Evolutionary conservation across 2,113 vertebrate genomes (phyloP).

Genomic region (Numenius arquata): DNA sequence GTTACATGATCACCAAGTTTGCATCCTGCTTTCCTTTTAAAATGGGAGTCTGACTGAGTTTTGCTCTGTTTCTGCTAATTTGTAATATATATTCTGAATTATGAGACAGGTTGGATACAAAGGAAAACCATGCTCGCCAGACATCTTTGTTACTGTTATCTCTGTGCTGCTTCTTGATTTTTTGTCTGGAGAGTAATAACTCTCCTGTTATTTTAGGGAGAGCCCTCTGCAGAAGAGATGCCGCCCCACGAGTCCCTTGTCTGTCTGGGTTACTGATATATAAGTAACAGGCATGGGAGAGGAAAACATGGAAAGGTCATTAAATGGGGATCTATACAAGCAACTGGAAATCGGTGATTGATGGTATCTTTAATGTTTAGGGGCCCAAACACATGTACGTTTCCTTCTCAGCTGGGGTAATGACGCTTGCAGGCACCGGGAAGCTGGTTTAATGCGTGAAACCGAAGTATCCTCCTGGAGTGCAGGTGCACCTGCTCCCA

Average conservation of each 20-base stretch:
- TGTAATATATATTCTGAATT: background rate
- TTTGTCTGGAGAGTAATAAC: background rate
- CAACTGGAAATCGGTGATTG: constrained; percentile 29
- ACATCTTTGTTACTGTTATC: background rate
- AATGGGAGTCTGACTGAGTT: background rate
- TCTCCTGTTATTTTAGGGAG: background rate
- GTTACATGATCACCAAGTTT: background rate
- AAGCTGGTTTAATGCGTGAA: background rate
- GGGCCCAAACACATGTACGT: background rate
- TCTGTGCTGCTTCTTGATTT: background rate
- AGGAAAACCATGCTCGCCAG: background rate
- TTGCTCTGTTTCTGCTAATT: background rate
- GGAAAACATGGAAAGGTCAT: constrained; percentile 49
- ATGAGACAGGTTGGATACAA: background rate
- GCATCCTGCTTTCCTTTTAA: background rate
- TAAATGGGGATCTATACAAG: background rate
- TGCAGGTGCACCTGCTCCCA: constrained; percentile 19
- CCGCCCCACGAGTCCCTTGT: background rate
- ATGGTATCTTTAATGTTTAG: constrained; percentile 37
- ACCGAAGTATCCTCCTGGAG: constrained; percentile 15
- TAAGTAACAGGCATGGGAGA: background rate
- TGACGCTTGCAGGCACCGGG: background rate
- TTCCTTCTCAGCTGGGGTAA: background rate
- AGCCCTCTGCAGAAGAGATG: background rate
- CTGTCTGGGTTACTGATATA: background rate